A percentile compares a stretch with the other conserved stretches of the same genome.
Conservation (phyloP, 1,140 invertebrate genomes). For the Hyphantria cunea region DNA sequence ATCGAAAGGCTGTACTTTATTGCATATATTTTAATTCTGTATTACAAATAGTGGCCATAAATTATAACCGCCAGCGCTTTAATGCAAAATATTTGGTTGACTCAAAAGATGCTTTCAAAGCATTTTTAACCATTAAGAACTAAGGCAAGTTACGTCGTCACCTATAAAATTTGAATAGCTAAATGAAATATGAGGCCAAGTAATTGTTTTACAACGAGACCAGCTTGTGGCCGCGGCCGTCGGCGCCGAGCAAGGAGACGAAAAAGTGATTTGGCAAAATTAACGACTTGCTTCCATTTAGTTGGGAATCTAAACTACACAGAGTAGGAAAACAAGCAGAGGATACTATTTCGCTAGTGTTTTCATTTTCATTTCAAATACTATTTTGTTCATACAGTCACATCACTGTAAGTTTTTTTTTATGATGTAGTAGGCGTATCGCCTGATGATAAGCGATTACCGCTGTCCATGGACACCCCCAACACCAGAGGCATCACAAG, state of each 20-base stretch:
- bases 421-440: too few species aligned
- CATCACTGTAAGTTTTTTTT: too few species aligned
- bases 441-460: too few species aligned
- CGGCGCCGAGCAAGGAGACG: slow-evolving; percentile 32
- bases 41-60: slow-evolving; percentile 21
- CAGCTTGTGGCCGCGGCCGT: slow-evolving; percentile 6
- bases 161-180: slow-evolving; percentile 36
- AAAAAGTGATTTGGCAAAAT: slow-evolving; percentile 43
- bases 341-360: background rate
- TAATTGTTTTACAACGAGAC: slow-evolving; percentile 35
- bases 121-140: slow-evolving; percentile 3
- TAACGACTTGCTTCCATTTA: slow-evolving; percentile 38
- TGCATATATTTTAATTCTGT: slow-evolving; percentile 17
- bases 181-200: slow-evolving; percentile 35
- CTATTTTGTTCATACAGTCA: too few species aligned
- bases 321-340: slow-evolving; percentile 7
- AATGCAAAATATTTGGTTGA: slow-evolving; percentile 9
- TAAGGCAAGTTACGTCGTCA: slow-evolving; percentile 10
- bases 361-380: too few species aligned
- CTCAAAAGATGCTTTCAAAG: slow-evolving; percentile 3
- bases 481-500: too few species aligned
- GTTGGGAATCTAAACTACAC: slow-evolving; percentile 24
- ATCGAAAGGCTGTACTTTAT: slow-evolving; percentile 17
- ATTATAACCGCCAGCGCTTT: background rate
- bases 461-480: too few species aligned